A percentile compares a stretch with the other conserved stretches of the same genome.
phyloP scores from a whole-genome alignment of 35 echinoderm and acorn worm species.

The Hemicentrotus pulcherrimus region DNA sequence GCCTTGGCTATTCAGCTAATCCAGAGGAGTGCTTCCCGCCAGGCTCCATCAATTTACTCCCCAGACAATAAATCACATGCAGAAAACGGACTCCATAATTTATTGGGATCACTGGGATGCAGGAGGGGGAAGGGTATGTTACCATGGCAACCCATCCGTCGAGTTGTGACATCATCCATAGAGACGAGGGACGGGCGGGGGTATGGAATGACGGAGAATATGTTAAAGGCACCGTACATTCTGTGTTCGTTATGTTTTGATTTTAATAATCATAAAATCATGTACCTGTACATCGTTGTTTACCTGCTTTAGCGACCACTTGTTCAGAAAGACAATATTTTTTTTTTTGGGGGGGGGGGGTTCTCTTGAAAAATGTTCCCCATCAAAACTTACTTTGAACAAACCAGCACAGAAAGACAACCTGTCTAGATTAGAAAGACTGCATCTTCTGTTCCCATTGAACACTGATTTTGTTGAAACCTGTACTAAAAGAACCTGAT shows the following conservation, averaged over 20 bases:
- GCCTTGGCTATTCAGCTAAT: background rate
- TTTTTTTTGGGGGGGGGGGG: no score
- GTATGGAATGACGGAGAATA: background rate
- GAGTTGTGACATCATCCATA: background rate
- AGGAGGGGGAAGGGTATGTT: background rate
- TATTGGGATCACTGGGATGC: background rate
- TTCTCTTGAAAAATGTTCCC: no score
- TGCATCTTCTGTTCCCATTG: no score
- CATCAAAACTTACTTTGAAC: no score
- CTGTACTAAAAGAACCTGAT: no score
- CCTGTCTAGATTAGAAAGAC: no score
- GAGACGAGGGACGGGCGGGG: background rate
- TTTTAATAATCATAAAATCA: background rate
- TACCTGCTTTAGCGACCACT: no score
- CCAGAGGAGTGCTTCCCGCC: background rate
- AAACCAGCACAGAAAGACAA: no score
- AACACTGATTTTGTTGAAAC: no score
- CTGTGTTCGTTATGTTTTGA: background rate
- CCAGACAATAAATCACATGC: background rate
- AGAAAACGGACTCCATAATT: background rate
- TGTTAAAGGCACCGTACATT: background rate
- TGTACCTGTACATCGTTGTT: no score
- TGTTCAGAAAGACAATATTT: no score
- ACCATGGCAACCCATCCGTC: background rate
- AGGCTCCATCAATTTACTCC: background rate